Evolutionary conservation across 37 sponge, comb jelly and placozoan genomes (phyloP).

Genomic region (Chondrilla cf. caribensis): DNA sequence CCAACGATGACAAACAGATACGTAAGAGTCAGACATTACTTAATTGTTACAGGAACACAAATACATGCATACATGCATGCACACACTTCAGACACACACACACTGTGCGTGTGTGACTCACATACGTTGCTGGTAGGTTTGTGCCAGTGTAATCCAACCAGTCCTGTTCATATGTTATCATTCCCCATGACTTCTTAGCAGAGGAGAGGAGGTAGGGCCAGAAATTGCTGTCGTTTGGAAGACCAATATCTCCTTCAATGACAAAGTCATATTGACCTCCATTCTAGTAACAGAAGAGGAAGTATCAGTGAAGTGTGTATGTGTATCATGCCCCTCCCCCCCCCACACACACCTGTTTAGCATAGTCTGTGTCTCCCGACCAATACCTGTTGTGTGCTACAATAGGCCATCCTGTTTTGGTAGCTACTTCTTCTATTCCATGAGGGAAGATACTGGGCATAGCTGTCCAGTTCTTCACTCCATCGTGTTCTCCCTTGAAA

Average conservation of each 20-base stretch:
- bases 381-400: slow-evolving; percentile 78
- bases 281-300: no score
- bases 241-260: slow-evolving; percentile 28
- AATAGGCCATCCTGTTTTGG: slow-evolving; percentile 52
- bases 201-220: slow-evolving; percentile 66
- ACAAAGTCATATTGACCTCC: slow-evolving; percentile 68
- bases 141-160: slow-evolving; percentile 39
- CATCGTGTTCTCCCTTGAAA: slow-evolving; percentile 55
- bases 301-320: no score
- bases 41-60: no score
- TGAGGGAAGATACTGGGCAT: slow-evolving; percentile 58
- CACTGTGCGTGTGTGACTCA: no score
- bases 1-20: background rate
- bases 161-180: slow-evolving; percentile 80
- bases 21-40: background rate
- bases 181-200: slow-evolving; percentile 44
- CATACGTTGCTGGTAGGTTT: background rate
- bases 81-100: no score
- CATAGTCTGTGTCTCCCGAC: slow-evolving; percentile 65
- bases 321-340: no score
- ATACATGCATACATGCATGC: no score
- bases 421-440: slow-evolving; percentile 50
- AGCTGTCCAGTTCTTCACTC: slow-evolving; percentile 80
- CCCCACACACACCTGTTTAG: slow-evolving; percentile 46
- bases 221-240: slow-evolving; percentile 38